These are phyloP conservation scores for Notarius quadriscutis DNA, from an alignment of 2,113 vertebrate species.

Conservation along the genomic window DNA sequence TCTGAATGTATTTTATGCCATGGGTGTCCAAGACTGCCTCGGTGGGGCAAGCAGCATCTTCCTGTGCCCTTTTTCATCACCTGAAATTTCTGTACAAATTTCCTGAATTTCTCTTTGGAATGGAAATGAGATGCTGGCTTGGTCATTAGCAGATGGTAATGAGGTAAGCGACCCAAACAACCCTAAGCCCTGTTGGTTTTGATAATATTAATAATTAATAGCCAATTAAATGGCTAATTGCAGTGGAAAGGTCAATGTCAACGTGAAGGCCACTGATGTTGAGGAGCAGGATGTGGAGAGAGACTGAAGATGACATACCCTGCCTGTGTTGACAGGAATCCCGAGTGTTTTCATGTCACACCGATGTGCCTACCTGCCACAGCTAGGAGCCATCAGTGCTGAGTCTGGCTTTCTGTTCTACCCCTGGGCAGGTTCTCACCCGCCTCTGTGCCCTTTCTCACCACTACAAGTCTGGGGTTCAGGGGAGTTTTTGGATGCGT, in stretches of 20 bases:
- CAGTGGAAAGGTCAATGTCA: slow-evolving; percentile 77
- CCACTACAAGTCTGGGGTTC: slow-evolving; percentile 17
- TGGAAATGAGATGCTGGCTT: slow-evolving; percentile 75
- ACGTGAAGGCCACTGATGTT: slow-evolving; percentile 63
- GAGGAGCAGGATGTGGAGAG: slow-evolving; percentile 32
- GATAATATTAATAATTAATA: slow-evolving; percentile 76
- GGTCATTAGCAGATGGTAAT: slow-evolving; percentile 77
- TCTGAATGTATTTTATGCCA: background rate
- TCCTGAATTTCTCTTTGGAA: slow-evolving; percentile 62
- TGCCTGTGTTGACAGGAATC: slow-evolving; percentile 66
- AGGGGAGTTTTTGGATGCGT: slow-evolving; percentile 5
- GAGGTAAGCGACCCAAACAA: slow-evolving; percentile 76
- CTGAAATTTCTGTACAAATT: slow-evolving; percentile 58
- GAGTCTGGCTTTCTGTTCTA: slow-evolving; percentile 69
- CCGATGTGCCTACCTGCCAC: slow-evolving; percentile 59
- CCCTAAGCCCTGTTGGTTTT: slow-evolving; percentile 75
- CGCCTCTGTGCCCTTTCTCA: slow-evolving; percentile 24
- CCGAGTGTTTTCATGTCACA: slow-evolving; percentile 66
- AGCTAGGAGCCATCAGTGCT: slow-evolving; percentile 69
- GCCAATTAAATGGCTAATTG: slow-evolving; percentile 77
- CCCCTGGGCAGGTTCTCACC: slow-evolving; percentile 38
- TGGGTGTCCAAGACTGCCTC: background rate
- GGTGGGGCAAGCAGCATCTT: slow-evolving; percentile 42
- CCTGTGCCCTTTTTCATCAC: slow-evolving; percentile 56
- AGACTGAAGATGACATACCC: slow-evolving; percentile 18